Evolutionary conservation across 1,140 invertebrate genomes (phyloP).

Genomic region (Copidosoma floridanum): DNA sequence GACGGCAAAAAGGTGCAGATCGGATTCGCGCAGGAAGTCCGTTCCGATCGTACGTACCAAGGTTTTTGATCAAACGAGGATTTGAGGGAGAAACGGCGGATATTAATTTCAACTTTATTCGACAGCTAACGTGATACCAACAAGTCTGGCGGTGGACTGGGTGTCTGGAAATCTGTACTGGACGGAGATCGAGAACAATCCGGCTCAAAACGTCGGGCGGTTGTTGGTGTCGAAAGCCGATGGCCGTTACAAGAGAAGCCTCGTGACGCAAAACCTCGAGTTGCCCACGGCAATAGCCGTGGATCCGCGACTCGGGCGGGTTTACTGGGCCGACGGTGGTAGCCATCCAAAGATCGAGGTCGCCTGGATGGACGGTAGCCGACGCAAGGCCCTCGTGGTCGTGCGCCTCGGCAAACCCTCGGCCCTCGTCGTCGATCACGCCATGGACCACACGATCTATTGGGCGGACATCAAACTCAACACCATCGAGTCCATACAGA

Average conservation of each 20-base stretch:
- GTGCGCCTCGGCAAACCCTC: constrained; percentile 80
- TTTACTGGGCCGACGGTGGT: constrained; percentile 90
- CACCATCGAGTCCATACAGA: constrained; percentile 84
- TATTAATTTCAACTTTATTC: background rate
- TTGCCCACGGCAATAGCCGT: constrained; percentile 83
- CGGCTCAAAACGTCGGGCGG: constrained; percentile 59
- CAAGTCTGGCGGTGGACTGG: constrained; percentile 87
- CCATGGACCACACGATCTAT: constrained; percentile 85
- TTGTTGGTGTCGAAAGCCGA: constrained; percentile 87
- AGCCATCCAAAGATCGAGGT: constrained; percentile 82
- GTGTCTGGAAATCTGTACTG: constrained; percentile 90
- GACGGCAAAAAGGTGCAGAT: constrained; percentile 74
- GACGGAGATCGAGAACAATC: constrained; percentile 82
- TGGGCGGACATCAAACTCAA: constrained; percentile 96
- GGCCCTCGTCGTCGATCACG: constrained; percentile 86
- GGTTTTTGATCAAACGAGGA: constrained; percentile 1
- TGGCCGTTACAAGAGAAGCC: constrained; percentile 80
- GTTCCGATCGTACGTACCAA: constrained; percentile 64
- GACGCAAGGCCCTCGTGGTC: constrained; percentile 75
- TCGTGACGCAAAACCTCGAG: constrained; percentile 72
- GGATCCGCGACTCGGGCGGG: constrained; percentile 79
- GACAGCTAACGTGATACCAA: constrained; percentile 72
- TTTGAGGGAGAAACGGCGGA: background rate
- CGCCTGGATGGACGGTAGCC: constrained; percentile 94
- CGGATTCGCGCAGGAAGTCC: constrained; percentile 85